Conservation (phyloP, 30 jellyfish, hydroid and myxozoan species). For the Hydractinia echinata region DNA sequence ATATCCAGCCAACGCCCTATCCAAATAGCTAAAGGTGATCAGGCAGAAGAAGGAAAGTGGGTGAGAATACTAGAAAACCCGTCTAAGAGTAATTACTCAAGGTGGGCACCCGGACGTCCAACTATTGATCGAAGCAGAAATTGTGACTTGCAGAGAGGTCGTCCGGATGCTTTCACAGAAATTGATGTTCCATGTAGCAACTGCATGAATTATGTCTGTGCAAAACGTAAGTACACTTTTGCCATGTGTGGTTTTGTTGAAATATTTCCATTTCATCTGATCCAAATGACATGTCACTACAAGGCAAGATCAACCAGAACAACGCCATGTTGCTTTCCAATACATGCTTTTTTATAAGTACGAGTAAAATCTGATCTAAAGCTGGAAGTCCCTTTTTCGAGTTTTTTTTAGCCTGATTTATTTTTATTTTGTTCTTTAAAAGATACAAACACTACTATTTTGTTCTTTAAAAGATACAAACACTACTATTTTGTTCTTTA, state of each 20-base stretch:
- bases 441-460: too few relatives aligned
- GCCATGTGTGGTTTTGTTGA: neutral
- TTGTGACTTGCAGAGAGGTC: neutral
- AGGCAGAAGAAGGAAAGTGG: conserved; percentile 6
- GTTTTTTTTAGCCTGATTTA: too few relatives aligned
- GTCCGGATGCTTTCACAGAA: neutral
- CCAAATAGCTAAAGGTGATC: conserved; percentile 1
- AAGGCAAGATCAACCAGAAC: too few relatives aligned
- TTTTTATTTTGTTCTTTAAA: too few relatives aligned
- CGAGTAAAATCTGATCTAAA: too few relatives aligned
- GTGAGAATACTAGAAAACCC: conserved; percentile 11
- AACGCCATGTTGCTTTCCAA: too few relatives aligned
- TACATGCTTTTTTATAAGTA: too few relatives aligned
- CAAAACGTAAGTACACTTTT: neutral
- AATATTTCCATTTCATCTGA: too few relatives aligned
- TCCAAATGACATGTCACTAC: too few relatives aligned
- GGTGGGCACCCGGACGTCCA: conserved; percentile 17
- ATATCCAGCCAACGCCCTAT: conserved; percentile 2
- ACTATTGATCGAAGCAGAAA: conserved; percentile 1
- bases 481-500: too few relatives aligned
- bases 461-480: too few relatives aligned
- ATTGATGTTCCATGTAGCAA: neutral
- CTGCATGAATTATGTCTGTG: conserved; percentile 5
- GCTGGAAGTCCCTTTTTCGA: too few relatives aligned
- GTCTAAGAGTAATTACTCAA: neutral